Conservation (phyloP, 2,888 invertebrate genomes). For the Drosophila parthenogenetica region DNA sequence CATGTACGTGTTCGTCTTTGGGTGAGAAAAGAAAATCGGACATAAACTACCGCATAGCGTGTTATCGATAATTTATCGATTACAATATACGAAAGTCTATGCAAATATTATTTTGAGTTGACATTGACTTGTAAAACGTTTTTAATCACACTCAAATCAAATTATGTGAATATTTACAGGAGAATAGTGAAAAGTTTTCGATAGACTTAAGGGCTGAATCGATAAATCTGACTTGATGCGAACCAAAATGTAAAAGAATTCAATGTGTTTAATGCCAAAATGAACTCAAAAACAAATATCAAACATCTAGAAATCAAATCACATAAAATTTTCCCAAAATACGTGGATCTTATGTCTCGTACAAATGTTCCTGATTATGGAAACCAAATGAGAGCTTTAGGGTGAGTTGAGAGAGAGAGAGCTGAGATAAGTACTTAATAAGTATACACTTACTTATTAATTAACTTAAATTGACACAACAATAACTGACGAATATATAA, state of each 20-base stretch:
- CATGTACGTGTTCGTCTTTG: slow-evolving; percentile 12
- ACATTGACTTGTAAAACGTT: slow-evolving; percentile 6
- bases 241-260: slow-evolving; percentile 14
- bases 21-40: slow-evolving; percentile 3
- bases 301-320: slow-evolving; percentile 3
- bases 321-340: slow-evolving; percentile 5
- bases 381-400: background rate
- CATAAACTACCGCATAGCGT: slow-evolving; percentile 6
- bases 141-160: background rate
- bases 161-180: slow-evolving; percentile 36
- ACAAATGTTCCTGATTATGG: background rate
- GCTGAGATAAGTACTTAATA: slow-evolving; percentile 42
- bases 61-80: slow-evolving; percentile 6
- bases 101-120: slow-evolving; percentile 6
- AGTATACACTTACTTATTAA: slow-evolving; percentile 50
- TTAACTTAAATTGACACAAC: slow-evolving; percentile 55
- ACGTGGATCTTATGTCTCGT: background rate
- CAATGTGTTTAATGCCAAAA: slow-evolving; percentile 2
- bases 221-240: background rate
- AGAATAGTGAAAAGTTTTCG: slow-evolving; percentile 9
- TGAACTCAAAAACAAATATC: slow-evolving; percentile 1
- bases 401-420: slow-evolving; percentile 5
- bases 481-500: slow-evolving; percentile 24
- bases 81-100: background rate
- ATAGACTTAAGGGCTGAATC: slow-evolving; percentile 7